Conservation (phyloP, 2,888 invertebrate species). For the Platerodrilus igneus region DNA sequence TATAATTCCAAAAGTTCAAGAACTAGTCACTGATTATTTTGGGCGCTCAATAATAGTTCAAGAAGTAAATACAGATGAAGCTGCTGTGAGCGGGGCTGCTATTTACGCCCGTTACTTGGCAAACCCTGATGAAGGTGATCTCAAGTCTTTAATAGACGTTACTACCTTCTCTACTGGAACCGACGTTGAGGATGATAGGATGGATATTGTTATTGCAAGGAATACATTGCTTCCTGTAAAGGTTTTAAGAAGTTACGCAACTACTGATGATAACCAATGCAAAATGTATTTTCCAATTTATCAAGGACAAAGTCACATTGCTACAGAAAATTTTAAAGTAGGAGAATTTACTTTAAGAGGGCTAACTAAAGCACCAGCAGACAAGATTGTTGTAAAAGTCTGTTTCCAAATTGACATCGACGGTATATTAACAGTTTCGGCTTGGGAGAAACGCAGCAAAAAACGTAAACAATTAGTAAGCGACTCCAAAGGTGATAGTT, state of each 20-base stretch:
- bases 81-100: not conserved
- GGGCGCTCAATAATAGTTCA: not conserved
- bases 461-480: conserved; percentile 24
- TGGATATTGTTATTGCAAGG: not conserved
- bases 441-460: conserved; percentile 19
- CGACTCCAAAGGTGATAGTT: conserved; percentile 18
- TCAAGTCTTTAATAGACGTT: not conserved
- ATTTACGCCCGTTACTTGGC: not conserved
- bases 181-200: not conserved
- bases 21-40: not conserved
- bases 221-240: conserved; percentile 11
- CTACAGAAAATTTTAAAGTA: conserved; percentile 18
- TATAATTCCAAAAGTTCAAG: not conserved
- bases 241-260: conserved; percentile 2
- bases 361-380: conserved; percentile 12
- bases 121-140: too few relatives aligned
- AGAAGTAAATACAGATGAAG: not conserved
- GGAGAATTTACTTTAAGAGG: conserved; percentile 15
- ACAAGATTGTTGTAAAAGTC: conserved; percentile 13
- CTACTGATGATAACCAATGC: conserved; percentile 14
- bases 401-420: conserved; percentile 21
- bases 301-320: conserved; percentile 18
- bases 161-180: not conserved
- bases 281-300: conserved; percentile 17
- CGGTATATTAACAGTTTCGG: conserved; percentile 28